These are phyloP conservation scores for Phenacoccus solenopsis DNA, from an alignment of 1,140 invertebrate species.

Conservation along the genomic window DNA sequence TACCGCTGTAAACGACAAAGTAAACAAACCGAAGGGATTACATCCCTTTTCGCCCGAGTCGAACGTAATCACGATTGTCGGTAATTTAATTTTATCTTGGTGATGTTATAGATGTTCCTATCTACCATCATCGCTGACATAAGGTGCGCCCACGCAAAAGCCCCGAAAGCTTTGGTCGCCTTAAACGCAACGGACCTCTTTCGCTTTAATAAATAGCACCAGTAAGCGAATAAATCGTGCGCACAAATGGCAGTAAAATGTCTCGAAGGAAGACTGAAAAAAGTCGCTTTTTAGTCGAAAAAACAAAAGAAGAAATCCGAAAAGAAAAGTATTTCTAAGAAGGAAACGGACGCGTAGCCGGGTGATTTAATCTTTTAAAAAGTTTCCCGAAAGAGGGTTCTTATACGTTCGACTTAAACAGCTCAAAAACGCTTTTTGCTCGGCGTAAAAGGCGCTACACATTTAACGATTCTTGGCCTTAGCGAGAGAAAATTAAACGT, in stretches of 20 bases:
- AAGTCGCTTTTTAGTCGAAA: not conserved
- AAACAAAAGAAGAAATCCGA: not conserved
- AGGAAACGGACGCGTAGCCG: not conserved
- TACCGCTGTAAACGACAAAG: not conserved
- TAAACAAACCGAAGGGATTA: not conserved
- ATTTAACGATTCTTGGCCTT: not conserved
- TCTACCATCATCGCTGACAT: no score
- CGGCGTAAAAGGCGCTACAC: not conserved
- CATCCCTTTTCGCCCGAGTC: not conserved
- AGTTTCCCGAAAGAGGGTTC: not conserved
- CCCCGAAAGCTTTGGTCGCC: no score
- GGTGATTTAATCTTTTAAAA: constrained; percentile 3
- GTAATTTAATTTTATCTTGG: not conserved
- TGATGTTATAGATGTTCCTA: no score
- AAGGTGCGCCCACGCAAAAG: no score
- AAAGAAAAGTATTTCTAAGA: not conserved
- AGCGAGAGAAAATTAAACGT: not conserved
- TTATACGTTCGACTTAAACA: not conserved
- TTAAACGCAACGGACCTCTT: no score
- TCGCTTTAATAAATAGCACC: no score
- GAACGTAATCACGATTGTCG: not conserved
- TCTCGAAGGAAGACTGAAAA: no score
- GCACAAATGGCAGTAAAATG: no score
- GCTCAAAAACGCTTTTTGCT: not conserved
- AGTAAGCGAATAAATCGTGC: no score